phyloP scores from a whole-genome alignment of 2,888 invertebrate species.

The Latrodectus hesperus region DNA sequence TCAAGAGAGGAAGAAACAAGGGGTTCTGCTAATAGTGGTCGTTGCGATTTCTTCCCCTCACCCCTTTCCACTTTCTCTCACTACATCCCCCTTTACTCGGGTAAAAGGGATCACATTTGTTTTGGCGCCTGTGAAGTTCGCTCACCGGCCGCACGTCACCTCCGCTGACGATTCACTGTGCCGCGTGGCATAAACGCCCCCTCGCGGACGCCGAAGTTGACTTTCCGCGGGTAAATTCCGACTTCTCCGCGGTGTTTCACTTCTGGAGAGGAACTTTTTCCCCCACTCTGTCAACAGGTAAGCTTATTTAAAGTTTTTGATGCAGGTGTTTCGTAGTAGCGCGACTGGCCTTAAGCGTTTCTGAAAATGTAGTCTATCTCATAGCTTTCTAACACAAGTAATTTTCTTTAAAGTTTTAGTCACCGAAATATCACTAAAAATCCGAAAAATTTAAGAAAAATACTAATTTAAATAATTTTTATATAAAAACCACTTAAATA shows the following conservation, averaged over 20 bases:
- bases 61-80: background rate
- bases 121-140: conserved; percentile 58
- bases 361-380: too few relatives aligned
- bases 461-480: too few relatives aligned
- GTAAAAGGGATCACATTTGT: conserved; percentile 32
- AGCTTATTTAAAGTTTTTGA: too few relatives aligned
- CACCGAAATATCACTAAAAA: too few relatives aligned
- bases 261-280: background rate
- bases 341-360: too few relatives aligned
- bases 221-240: conserved; percentile 31
- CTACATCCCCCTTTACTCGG: background rate
- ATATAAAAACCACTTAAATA: too few relatives aligned
- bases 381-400: too few relatives aligned
- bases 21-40: conserved; percentile 39
- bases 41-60: conserved; percentile 8
- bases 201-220: conserved; percentile 27
- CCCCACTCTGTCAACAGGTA: background rate
- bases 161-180: conserved; percentile 16
- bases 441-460: too few relatives aligned
- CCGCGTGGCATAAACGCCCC: conserved; percentile 27
- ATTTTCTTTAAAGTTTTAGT: too few relatives aligned
- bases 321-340: too few relatives aligned
- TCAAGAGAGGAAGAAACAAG: conserved; percentile 7
- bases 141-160: conserved; percentile 39
- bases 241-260: background rate